Base-by-base conservation (phyloP, 1,140 invertebrate genomes). In the Drosophila setifemur region DNA sequence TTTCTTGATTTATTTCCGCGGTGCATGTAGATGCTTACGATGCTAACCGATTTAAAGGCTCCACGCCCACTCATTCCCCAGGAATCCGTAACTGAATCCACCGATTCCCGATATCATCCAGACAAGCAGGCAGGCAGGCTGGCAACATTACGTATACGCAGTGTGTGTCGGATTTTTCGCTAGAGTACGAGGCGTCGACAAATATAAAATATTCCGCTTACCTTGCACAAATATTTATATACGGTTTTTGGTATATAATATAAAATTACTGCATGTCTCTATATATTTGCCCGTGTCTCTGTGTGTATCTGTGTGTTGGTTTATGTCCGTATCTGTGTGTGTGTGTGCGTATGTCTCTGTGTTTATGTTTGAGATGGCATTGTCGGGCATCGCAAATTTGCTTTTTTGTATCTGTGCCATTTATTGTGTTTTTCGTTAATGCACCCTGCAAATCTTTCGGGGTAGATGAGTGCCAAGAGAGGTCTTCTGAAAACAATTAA, bases 1-100 rank as follows among this genome's bases (percentile, higher is more conserved):
- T 86, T 86, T 86, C 81, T 86, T 86, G 81, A 86, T 86, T 86
- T 86, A 86, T 86, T 86, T 86, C 78, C 78, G 81, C 78, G 76
- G 72, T 81, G 76, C 81, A 86, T 86, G 81, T 82, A 86, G 81
- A 86, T 85, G 81, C 81, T 85, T 85, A 79, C 74, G n/a, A n/a
- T n/a, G 60, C 55, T 66, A 66, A 67, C 81, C 74, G 67, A 85
- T 86, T 85, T 85, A 63, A 75, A 86, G 60, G 70, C 48, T 23
- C 26, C 18, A 4, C 0, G 3, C 28, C 25, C 33, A 3, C 9
- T n/a, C 25, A 0, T 2, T 7, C 18, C 18, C 49, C 7, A 1
- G 11, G 23, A 19, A 12, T 53, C 16, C 50, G 12, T 53, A 29
- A 35, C n/a, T 19, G 19, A 25, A 12, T 63, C 60, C 7, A 23